phyloP scores from a whole-genome alignment of 2,113 vertebrate species.

The Chaetops frenatus region DNA sequence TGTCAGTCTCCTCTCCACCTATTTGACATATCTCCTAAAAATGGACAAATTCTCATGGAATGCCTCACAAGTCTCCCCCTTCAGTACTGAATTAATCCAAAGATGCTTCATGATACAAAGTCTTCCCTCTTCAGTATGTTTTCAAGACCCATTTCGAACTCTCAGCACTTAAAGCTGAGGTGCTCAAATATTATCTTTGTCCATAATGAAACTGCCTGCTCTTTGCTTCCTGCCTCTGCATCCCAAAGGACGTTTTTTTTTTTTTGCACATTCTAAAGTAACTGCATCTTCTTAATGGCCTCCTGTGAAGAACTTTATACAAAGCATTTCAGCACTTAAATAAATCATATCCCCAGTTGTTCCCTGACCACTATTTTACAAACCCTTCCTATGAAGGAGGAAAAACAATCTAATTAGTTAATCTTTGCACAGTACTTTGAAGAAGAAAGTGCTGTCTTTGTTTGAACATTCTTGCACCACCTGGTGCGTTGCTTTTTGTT shows the following conservation, averaged over 20 bases:
- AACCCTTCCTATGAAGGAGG: background rate
- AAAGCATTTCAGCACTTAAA: constrained; percentile 33
- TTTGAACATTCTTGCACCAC: constrained; percentile 10
- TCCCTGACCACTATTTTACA: background rate
- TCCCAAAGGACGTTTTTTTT: background rate
- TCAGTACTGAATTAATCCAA: background rate
- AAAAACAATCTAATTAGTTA: constrained; percentile 41
- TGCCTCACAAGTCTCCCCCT: background rate
- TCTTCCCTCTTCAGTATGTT: background rate
- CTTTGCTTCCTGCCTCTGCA: background rate
- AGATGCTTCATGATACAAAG: background rate
- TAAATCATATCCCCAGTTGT: constrained; percentile 39
- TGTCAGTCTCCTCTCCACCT: background rate
- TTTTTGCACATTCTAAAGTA: background rate
- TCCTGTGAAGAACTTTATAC: constrained; percentile 10
- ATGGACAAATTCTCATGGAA: background rate
- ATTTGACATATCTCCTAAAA: background rate
- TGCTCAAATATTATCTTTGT: background rate
- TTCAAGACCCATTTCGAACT: background rate
- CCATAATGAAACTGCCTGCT: background rate
- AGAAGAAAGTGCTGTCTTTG: background rate
- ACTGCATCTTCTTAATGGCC: constrained; percentile 10
- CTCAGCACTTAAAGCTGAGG: background rate
- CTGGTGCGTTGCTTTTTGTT: background rate
- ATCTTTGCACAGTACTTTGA: constrained; percentile 18